Percentiles rank a stretch among this genome's conserved stretches.
phyloP scores from a whole-genome alignment of 1,140 invertebrate genomes.

The Prorops nasuta region DNA sequence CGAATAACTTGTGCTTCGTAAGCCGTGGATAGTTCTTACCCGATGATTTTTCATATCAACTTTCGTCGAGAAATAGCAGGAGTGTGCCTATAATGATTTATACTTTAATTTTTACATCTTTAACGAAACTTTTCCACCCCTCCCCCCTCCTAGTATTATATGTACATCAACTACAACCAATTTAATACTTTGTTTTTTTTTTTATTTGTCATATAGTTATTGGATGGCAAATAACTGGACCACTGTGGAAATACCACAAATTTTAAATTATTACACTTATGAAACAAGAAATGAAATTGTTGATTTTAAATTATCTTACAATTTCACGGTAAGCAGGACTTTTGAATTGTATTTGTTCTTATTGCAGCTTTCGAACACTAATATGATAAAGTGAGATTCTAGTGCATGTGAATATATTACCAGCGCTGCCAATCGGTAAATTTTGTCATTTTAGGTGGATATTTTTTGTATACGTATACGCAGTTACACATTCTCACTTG shows the following conservation, averaged over 20 bases:
- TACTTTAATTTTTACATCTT: too few species aligned
- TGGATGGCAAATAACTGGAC: slow-evolving; percentile 35
- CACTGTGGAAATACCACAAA: slow-evolving; percentile 4
- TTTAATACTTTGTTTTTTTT: neutral
- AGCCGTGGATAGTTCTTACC: neutral
- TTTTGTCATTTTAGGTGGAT: neutral
- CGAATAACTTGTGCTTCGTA: too few species aligned
- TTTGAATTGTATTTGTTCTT: neutral
- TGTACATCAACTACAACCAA: neutral
- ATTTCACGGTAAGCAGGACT: neutral
- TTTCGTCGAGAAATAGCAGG: neutral
- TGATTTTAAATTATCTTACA: neutral
- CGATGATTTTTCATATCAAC: neutral
- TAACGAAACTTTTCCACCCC: too few species aligned
- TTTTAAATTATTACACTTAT: neutral
- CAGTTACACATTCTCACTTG: too few species aligned
- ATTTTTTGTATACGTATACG: too few species aligned
- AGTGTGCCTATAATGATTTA: neutral
- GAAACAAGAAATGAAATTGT: neutral
- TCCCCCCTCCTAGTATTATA: too few species aligned
- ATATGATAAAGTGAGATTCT: too few species aligned
- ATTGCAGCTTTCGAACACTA: neutral
- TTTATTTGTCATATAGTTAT: slow-evolving; percentile 24
- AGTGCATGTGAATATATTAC: too few species aligned
- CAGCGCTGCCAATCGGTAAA: too few species aligned